These are phyloP conservation scores for Endomychus coccineus DNA, from an alignment of 2,888 invertebrate genomes.

Conservation along the genomic window DNA sequence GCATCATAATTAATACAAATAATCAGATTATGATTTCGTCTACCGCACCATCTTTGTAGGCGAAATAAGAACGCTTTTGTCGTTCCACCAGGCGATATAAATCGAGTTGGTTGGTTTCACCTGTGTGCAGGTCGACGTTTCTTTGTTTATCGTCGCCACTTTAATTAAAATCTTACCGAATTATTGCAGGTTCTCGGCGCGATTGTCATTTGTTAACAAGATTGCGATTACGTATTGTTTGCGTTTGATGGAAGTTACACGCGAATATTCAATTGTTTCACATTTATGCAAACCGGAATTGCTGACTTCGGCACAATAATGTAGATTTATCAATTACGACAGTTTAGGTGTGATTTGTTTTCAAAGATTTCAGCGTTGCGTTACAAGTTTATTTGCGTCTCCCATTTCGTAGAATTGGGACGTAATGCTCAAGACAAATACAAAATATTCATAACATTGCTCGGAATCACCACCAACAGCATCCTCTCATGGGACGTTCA, in stretches of 20 bases:
- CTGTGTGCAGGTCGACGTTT: conserved; percentile 11
- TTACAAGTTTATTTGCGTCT: no score
- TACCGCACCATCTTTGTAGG: conserved; percentile 11
- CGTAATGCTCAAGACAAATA: no score
- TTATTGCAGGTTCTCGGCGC: conserved; percentile 29
- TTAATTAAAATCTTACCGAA: conserved; percentile 35
- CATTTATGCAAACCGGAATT: conserved; percentile 8
- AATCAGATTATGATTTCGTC: conserved; percentile 16
- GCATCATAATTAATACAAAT: conserved; percentile 17
- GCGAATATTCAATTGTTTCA: conserved; percentile 17
- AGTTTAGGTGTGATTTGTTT: no score
- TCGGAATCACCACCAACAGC: no score
- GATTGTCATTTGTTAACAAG: conserved; percentile 30
- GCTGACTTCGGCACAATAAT: no score
- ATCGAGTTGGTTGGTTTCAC: conserved; percentile 17
- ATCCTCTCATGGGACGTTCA: no score
- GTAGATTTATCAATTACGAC: no score
- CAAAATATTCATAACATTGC: no score
- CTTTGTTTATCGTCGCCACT: conserved; percentile 29
- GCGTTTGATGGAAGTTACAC: conserved; percentile 30
- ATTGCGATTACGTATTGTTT: conserved; percentile 35
- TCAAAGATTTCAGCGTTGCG: no score
- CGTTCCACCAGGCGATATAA: conserved; percentile 5
- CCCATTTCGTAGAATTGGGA: no score
- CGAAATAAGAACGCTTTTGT: conserved; percentile 13